Conservation (phyloP, 2,888 invertebrate species). For the Cantharis lateralis region DNA sequence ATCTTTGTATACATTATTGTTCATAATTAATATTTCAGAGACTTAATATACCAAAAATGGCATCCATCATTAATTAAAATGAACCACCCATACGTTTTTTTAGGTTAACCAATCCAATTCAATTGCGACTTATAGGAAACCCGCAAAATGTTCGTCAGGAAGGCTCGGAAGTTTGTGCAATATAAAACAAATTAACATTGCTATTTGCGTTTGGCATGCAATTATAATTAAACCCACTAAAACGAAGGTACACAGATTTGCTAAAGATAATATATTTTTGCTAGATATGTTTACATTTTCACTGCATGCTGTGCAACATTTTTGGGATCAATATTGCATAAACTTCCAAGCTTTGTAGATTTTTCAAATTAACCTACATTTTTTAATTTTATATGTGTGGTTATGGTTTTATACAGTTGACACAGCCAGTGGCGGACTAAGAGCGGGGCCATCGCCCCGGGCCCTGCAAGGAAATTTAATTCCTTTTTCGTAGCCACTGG, state of each 20-base stretch:
- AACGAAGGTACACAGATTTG: not conserved
- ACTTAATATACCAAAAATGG: not conserved
- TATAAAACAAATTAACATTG: not conserved
- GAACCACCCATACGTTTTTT: not conserved
- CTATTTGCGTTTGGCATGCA: not conserved
- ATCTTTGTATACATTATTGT: not conserved
- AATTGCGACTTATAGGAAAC: not conserved
- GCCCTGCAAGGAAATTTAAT: too few relatives aligned
- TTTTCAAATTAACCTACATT: too few relatives aligned
- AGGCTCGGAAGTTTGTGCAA: not conserved
- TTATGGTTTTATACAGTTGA: too few relatives aligned
- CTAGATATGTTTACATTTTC: not conserved
- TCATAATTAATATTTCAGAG: not conserved
- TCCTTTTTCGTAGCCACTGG: too few relatives aligned
- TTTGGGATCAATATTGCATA: not conserved
- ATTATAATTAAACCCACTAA: not conserved
- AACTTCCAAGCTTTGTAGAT: not conserved
- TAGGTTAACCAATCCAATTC: not conserved
- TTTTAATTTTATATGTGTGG: too few relatives aligned
- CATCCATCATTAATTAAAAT: not conserved
- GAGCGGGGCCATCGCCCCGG: too few relatives aligned
- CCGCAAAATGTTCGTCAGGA: not conserved
- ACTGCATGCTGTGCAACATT: not conserved
- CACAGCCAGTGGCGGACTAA: too few relatives aligned
- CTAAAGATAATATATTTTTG: not conserved